A percentile compares a stretch with the other conserved stretches of the same genome.
Conservation (phyloP, 2,888 invertebrate genomes). For the Spisula subtruncata region DNA sequence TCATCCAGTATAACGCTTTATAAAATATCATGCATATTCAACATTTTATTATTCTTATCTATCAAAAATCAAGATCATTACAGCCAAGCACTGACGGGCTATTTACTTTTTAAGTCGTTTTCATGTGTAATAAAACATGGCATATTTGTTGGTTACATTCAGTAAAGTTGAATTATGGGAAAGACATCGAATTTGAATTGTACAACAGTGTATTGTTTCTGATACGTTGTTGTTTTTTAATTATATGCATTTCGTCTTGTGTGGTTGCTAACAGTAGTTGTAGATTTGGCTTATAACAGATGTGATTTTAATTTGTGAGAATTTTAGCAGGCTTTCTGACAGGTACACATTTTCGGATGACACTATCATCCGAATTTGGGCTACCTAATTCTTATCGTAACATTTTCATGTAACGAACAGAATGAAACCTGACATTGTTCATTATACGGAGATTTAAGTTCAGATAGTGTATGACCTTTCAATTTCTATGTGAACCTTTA, state of each 20-base stretch:
- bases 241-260: background rate
- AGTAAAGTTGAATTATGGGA: background rate
- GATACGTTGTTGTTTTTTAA: background rate
- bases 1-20: too few species aligned
- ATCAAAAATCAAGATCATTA: too few species aligned
- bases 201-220: background rate
- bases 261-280: background rate
- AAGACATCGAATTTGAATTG: background rate
- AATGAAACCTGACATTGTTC: constrained; percentile 18
- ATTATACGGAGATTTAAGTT: background rate
- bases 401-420: background rate
- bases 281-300: background rate
- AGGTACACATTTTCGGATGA: background rate
- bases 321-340: background rate
- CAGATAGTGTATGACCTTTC: background rate
- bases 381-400: background rate
- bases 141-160: background rate
- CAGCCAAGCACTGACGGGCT: too few species aligned
- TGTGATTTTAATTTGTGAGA: background rate
- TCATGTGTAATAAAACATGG: background rate
- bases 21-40: too few species aligned
- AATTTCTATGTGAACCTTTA: background rate
- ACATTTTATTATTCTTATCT: too few species aligned
- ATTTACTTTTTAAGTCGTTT: too few species aligned
- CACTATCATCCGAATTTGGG: constrained; percentile 7